Evolutionary conservation across 2,888 invertebrate species (phyloP), one percentile per base, ranked within the genome.

Genomic region (Phyllotreta cruciferae): DNA sequence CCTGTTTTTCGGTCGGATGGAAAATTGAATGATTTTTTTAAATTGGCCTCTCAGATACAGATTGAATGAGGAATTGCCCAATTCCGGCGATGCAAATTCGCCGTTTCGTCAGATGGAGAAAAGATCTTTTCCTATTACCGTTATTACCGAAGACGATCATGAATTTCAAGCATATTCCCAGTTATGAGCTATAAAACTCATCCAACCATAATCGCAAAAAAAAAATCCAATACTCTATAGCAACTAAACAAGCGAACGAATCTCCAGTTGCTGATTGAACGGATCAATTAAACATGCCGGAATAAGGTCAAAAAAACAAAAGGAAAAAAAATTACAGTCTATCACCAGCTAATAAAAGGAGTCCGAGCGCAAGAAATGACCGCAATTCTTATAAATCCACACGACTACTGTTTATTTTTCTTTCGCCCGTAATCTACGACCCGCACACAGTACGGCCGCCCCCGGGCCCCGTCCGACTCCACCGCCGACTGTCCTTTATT

Each of bases 11-110:
- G 71, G 72, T 73, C 75, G 72, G 60, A 66, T 69, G 74, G 75
- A 76, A 76, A 76, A 75, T 76, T 76, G 75, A 75, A 75, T 73
- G 75, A 73, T 74, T 74, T 72, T 70, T 71, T 70, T 69, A 71
- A 73, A 71, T 70, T 70, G 71, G 67, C 57, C 66, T 68, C 67
- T 71, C 72, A 73, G 66, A 71, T 66, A 70, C 72, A 70, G 66
- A 66, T 66, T 60, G 66, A 66, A 66, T 66, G 66, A 66, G 42
- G 56, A 60, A 66, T 63, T 62, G 56, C 62, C 44, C 50, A 52
- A 60, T 58, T 57, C 60, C 38, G 52, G 10, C 52, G 45, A 63
- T 63, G 63, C 63, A 63, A 52, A 52, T 52, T 37, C 13, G 52
- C 37, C 13, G 10, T 50, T 36, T 50, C 37, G 50, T 50, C 50